Evolutionary conservation across 1,140 invertebrate species (phyloP).

Genomic region (Microplitis mediator): DNA sequence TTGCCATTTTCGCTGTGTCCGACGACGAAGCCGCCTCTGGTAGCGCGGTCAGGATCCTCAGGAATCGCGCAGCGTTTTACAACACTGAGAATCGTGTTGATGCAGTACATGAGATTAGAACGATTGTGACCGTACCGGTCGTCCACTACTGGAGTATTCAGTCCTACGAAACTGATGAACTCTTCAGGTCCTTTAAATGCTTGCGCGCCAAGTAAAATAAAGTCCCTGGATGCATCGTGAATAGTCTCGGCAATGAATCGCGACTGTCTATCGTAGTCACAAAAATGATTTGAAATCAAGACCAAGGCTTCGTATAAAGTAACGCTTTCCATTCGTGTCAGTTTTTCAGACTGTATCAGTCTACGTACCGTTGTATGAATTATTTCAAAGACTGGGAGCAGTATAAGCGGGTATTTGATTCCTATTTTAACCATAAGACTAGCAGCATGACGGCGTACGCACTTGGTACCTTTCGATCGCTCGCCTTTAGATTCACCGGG

Average conservation of each 20-base stretch:
- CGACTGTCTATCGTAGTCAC: slow-evolving; percentile 85
- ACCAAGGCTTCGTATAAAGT: slow-evolving; percentile 78
- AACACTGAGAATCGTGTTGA: slow-evolving; percentile 79
- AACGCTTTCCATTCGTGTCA: slow-evolving; percentile 85
- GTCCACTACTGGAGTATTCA: slow-evolving; percentile 73
- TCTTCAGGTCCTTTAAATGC: slow-evolving; percentile 69
- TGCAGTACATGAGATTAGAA: slow-evolving; percentile 70
- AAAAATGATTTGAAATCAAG: slow-evolving; percentile 86
- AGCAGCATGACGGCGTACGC: slow-evolving; percentile 85
- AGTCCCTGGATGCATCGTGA: slow-evolving; percentile 67
- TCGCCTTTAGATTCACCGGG: slow-evolving; percentile 65
- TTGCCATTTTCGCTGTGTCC: slow-evolving; percentile 76
- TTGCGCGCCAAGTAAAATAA: slow-evolving; percentile 65
- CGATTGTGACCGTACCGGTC: slow-evolving; percentile 68
- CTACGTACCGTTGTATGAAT: slow-evolving; percentile 76
- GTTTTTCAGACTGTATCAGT: slow-evolving; percentile 69
- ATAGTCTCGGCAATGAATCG: slow-evolving; percentile 82
- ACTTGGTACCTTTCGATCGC: slow-evolving; percentile 77
- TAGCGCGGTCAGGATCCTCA: slow-evolving; percentile 77
- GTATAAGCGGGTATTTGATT: slow-evolving; percentile 80
- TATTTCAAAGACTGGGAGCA: slow-evolving; percentile 86
- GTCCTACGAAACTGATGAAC: slow-evolving; percentile 79
- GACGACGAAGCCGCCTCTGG: slow-evolving; percentile 80
- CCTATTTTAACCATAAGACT: slow-evolving; percentile 89
- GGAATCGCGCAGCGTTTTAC: slow-evolving; percentile 86